Percentiles rank a stretch among this genome's conserved stretches.
phyloP scores from a whole-genome alignment of 2,797 vertebrate genomes.

The Acanthurus tractus region DNA sequence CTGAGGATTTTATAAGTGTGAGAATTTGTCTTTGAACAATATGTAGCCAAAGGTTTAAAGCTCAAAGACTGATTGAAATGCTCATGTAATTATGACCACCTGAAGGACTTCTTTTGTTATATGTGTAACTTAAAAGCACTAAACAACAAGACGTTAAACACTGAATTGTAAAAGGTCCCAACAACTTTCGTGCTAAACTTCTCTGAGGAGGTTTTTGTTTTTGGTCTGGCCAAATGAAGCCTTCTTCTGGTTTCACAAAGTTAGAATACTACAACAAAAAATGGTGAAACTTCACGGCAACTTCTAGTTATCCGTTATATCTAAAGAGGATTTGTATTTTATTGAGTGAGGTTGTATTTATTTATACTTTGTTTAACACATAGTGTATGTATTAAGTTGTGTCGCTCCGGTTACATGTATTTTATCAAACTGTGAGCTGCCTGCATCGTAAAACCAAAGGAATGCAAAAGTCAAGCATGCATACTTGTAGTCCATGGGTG shows the following conservation, averaged over 20 bases:
- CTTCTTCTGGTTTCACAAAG: background rate
- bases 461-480: conserved; percentile 33
- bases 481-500: conserved; percentile 98
- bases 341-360: background rate
- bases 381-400: background rate
- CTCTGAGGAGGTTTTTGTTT: background rate
- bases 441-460: background rate
- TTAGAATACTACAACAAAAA: background rate
- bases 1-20: background rate
- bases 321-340: background rate
- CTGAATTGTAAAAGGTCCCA: background rate
- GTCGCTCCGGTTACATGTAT: background rate
- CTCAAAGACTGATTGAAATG: background rate
- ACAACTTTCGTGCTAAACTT: background rate
- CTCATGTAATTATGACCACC: background rate
- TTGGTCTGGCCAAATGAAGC: background rate
- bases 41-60: background rate
- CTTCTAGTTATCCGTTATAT: background rate
- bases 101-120: background rate
- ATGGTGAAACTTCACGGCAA: background rate
- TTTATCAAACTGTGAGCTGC: background rate
- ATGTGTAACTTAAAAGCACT: conserved; percentile 11
- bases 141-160: background rate
- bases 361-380: background rate
- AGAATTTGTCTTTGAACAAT: background rate